phyloP scores from a whole-genome alignment of 2,113 vertebrate species.

The Mormyrus lacerda region DNA sequence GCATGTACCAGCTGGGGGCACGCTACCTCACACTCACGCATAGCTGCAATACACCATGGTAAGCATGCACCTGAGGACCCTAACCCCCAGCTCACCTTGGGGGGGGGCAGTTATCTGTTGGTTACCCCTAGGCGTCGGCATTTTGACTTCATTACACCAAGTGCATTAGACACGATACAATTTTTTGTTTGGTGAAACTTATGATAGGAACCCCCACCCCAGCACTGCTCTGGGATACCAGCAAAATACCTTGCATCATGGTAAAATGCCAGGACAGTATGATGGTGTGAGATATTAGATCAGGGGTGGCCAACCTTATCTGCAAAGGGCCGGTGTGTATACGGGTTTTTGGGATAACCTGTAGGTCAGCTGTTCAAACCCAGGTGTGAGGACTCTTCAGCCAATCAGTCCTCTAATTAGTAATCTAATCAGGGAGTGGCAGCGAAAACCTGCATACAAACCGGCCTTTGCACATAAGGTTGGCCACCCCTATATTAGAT shows the following conservation, averaged over 20 bases:
- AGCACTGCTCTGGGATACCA: not conserved
- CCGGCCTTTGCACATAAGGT: no score
- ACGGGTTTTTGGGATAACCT: no score
- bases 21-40: conserved; percentile 91
- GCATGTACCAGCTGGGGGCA: conserved; percentile 77
- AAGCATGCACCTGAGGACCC: conserved; percentile 24
- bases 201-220: not conserved
- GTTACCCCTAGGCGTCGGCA: not conserved
- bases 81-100: not conserved
- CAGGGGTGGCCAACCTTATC: no score
- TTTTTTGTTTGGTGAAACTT: not conserved
- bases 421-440: no score
- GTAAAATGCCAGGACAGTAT: not conserved
- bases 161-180: not conserved
- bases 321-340: no score
- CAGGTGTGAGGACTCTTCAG: no score
- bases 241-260: not conserved
- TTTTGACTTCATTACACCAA: not conserved
- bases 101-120: not conserved
- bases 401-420: no score
- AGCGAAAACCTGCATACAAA: no score
- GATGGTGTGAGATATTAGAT: not conserved
- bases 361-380: no score
- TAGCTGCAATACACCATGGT: conserved; percentile 94
- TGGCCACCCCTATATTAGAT: no score